Base-by-base conservation (phyloP, 2,888 invertebrate species). In the Sisyra nigra region DNA sequence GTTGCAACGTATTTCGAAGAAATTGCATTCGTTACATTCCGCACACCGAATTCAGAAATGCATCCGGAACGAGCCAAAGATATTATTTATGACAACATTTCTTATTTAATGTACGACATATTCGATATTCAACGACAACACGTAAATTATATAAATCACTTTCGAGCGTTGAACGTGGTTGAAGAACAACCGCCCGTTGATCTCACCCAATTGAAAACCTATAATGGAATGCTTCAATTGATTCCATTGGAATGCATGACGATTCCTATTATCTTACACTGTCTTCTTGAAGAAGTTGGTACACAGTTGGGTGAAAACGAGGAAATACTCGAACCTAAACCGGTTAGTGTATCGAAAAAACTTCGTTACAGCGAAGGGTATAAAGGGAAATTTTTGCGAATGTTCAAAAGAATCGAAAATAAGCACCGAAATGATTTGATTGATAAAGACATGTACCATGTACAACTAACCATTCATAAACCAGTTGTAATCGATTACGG, bases 61-160 rank as follows among this genome's bases (percentile, higher is more conserved):
- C 15, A 8, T 10, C 11, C 19, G 3, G 24, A 37, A 3, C 8
- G 6, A 7, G 19, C 8, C 17, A 17, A 37, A 40, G 14, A 11
- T 40, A 2, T 29, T 8, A 43, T 59, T 13, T 59, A 59, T 47
- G 53, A 58, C 29, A 47, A 49, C 29, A 45, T 58, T 14, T 55
- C 54, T 8, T 51, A 46, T 24, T 48, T 54, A 5, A 48, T 55
- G 9, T 58, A 56, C 41, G 57, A 59, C 48, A 45, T 58, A 11
- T 49, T 54, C 34, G 57, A 61, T 17, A 49, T 56, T n/a, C 45
- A 47, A 13, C 45, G 52, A 34, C 52, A 55, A 11, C 53, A 58
- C 40, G 46, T 40, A 2, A 47, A 47, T 13, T 61, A 61, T 43
- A 49, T 59, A 38, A 45, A 46, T 4, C 53, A 50, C 29, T 58